phyloP scores from a whole-genome alignment of 2,113 vertebrate species.

The Cercopithecus mona region DNA sequence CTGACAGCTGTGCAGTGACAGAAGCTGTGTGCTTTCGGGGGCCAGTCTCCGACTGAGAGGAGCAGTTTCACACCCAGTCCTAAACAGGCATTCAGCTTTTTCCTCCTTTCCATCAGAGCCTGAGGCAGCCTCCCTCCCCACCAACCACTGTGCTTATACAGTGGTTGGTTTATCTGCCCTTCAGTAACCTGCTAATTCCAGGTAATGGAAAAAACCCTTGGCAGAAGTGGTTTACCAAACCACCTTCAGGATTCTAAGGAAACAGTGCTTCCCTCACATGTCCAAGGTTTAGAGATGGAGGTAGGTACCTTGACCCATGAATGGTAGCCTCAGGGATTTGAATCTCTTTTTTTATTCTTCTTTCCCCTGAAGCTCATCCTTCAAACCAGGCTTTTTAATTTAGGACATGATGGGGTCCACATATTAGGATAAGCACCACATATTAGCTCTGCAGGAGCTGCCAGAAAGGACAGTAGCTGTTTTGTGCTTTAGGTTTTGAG shows the following conservation, averaged over 20 bases:
- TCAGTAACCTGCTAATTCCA: neutral
- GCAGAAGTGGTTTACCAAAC: slow-evolving; percentile 15
- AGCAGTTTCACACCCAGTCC: slow-evolving; percentile 3
- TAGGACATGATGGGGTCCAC: slow-evolving; percentile 20
- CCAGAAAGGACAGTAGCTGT: slow-evolving; percentile 55
- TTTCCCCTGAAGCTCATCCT: slow-evolving; percentile 46
- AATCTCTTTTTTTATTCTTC: slow-evolving; percentile 36
- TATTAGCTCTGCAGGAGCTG: slow-evolving; percentile 64
- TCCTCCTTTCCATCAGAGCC: neutral
- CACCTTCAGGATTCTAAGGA: neutral
- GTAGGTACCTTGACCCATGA: neutral
- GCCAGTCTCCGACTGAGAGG: neutral
- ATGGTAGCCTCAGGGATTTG: slow-evolving; percentile 15
- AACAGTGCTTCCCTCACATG: neutral
- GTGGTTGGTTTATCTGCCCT: neutral
- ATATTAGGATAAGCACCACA: slow-evolving; percentile 53
- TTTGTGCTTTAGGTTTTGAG: slow-evolving; percentile 51
- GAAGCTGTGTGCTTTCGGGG: slow-evolving; percentile 28
- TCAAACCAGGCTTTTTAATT: slow-evolving; percentile 14
- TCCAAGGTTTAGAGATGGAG: neutral
- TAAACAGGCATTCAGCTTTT: neutral
- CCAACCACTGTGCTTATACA: neutral
- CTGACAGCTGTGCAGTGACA: slow-evolving; percentile 63
- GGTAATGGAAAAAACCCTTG: neutral
- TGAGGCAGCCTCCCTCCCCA: neutral